Conservation (phyloP, 2,888 invertebrate genomes). For the Eucriotettix oculatus region DNA sequence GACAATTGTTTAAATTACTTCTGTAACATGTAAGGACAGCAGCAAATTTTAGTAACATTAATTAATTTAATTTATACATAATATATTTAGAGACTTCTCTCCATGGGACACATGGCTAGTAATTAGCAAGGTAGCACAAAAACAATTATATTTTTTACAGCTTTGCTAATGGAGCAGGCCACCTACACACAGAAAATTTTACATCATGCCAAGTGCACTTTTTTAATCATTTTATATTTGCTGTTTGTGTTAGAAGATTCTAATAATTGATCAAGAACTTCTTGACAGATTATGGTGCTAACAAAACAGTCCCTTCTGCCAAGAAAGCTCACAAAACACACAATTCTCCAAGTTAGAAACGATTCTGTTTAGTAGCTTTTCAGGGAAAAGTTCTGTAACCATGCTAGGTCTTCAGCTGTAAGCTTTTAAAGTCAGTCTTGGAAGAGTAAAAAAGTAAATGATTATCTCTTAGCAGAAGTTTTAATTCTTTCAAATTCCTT, state of each 20-base stretch:
- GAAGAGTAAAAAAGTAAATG: neutral
- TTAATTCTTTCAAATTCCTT: conserved; percentile 14
- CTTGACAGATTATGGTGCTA: neutral
- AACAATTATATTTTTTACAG: neutral
- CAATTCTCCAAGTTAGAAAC: neutral
- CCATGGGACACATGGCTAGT: neutral
- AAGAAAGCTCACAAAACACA: neutral
- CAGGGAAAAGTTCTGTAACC: neutral
- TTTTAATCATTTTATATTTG: neutral
- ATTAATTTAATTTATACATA: too few species aligned
- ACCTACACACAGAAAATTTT: conserved; percentile 1
- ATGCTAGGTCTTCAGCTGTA: neutral
- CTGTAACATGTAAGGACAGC: too few species aligned
- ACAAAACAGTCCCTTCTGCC: neutral
- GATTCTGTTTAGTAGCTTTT: neutral
- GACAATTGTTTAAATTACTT: too few species aligned
- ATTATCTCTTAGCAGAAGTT: conserved; percentile 8
- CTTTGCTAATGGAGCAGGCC: conserved; percentile 4
- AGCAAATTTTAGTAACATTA: too few species aligned
- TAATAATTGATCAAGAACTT: neutral
- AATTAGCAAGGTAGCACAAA: neutral
- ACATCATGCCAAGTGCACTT: conserved; percentile 7
- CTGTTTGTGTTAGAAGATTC: neutral
- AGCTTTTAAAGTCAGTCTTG: neutral
- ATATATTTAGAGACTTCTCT: neutral